A percentile compares a stretch with the other conserved stretches of the same genome.
These are phyloP conservation scores for Chionis minor DNA, from an alignment of 2,113 vertebrate genomes.

Conservation along the genomic window DNA sequence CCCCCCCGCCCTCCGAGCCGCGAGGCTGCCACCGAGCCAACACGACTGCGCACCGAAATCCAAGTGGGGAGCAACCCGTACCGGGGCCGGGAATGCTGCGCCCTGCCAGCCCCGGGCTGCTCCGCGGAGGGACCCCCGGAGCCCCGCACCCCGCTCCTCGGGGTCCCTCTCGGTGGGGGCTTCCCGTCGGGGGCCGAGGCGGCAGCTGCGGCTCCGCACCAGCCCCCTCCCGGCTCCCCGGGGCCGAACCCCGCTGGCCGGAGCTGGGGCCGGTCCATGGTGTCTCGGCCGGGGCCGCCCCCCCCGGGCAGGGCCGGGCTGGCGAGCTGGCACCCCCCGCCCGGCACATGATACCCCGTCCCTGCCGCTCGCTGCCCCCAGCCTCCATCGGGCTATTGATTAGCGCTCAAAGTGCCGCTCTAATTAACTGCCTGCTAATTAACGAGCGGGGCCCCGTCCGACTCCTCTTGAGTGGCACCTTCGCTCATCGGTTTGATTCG, in stretches of 20 bases:
- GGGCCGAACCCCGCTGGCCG: background rate
- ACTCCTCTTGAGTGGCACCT: slow-evolving; percentile 79
- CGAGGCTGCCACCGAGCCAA: background rate
- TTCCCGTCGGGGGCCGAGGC: background rate
- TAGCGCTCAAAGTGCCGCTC: slow-evolving; percentile 81
- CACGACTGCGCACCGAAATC: background rate
- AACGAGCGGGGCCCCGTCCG: slow-evolving; percentile 73
- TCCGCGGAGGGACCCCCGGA: background rate
- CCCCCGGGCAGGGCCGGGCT: background rate
- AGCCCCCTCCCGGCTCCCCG: background rate
- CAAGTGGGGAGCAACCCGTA: slow-evolving; percentile 50
- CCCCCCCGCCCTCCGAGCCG: background rate
- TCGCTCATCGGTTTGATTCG: slow-evolving; percentile 78
- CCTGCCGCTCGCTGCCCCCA: slow-evolving; percentile 68
- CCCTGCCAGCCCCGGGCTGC: too few species aligned
- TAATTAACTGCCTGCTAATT: slow-evolving; percentile 88
- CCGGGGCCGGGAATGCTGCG: background rate
- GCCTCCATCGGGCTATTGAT: slow-evolving; percentile 88
- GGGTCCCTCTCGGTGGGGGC: too few species aligned
- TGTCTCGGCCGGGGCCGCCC: background rate
- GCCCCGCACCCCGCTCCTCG: background rate
- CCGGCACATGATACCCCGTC: background rate
- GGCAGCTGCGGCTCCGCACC: background rate
- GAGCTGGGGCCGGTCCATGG: background rate
- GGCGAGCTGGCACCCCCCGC: background rate